Conservation (phyloP, 1,140 invertebrate species). For the Ridgeia piscesae region DNA sequence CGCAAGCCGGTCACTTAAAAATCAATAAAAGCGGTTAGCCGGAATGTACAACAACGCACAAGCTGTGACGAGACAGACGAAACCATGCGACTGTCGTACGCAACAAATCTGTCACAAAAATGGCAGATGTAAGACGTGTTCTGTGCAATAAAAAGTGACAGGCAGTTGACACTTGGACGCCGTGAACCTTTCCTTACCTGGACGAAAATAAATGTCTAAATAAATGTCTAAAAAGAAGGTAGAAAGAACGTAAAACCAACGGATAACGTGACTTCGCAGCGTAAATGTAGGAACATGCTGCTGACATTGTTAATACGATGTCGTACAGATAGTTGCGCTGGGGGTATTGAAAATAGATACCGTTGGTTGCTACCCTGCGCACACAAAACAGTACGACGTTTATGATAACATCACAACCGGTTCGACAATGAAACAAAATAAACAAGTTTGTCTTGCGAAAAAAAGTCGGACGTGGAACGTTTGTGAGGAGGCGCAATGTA, state of each 20-base stretch:
- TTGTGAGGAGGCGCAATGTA: neutral
- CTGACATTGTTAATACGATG: neutral
- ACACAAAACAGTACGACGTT: neutral
- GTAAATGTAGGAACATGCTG: neutral
- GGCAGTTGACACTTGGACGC: neutral
- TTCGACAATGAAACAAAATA: neutral
- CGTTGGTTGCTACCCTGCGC: neutral
- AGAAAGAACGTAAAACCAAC: neutral
- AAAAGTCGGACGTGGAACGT: neutral
- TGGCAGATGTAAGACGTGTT: neutral
- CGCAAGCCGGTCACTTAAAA: neutral
- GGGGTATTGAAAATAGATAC: neutral
- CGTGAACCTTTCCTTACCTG: neutral
- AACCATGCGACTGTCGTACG: neutral
- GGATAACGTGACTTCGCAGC: neutral
- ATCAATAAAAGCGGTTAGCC: neutral
- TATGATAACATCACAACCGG: neutral
- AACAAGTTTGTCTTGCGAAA: neutral
- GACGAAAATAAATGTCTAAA: neutral
- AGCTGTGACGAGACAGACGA: neutral
- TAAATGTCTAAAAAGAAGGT: neutral
- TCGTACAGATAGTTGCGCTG: neutral
- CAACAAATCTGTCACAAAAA: neutral
- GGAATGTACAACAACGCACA: neutral
- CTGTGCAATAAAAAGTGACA: neutral